A percentile compares a stretch with the other conserved stretches of the same genome.
phyloP scores from a whole-genome alignment of 2,888 invertebrate species.

The Uloborus plumipes region DNA sequence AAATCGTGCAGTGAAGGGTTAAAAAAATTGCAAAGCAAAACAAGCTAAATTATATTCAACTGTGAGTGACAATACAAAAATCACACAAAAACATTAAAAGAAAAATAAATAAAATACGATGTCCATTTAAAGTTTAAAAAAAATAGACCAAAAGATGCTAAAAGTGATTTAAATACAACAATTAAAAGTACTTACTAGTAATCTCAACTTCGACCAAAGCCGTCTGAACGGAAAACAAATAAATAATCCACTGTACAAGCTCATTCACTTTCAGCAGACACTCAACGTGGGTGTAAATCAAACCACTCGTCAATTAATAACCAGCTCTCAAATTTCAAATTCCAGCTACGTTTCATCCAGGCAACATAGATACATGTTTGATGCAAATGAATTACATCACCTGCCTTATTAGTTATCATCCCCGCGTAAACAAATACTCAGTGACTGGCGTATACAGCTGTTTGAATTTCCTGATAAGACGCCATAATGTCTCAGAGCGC shows the following conservation, averaged over 20 bases:
- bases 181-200: slow-evolving; percentile 16
- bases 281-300: neutral
- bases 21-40: too few relatives aligned
- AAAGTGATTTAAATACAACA: neutral
- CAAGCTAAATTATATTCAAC: too few relatives aligned
- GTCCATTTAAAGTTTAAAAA: too few relatives aligned
- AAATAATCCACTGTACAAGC: slow-evolving; percentile 11
- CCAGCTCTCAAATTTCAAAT: neutral
- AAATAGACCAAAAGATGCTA: too few relatives aligned
- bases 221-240: slow-evolving; percentile 13
- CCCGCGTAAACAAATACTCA: slow-evolving; percentile 38
- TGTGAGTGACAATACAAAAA: too few relatives aligned
- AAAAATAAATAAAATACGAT: too few relatives aligned
- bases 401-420: slow-evolving; percentile 16
- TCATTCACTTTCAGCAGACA: slow-evolving; percentile 15
- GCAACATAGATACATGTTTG: neutral
- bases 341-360: neutral
- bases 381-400: neutral
- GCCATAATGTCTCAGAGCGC: neutral
- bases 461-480: slow-evolving; percentile 49
- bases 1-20: too few relatives aligned
- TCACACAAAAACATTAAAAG: too few relatives aligned
- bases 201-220: slow-evolving; percentile 11
- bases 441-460: slow-evolving; percentile 23
- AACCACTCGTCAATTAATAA: too few relatives aligned